These are phyloP conservation scores for Anniella stebbinsi DNA, from an alignment of 2,797 vertebrate genomes.

Conservation along the genomic window DNA sequence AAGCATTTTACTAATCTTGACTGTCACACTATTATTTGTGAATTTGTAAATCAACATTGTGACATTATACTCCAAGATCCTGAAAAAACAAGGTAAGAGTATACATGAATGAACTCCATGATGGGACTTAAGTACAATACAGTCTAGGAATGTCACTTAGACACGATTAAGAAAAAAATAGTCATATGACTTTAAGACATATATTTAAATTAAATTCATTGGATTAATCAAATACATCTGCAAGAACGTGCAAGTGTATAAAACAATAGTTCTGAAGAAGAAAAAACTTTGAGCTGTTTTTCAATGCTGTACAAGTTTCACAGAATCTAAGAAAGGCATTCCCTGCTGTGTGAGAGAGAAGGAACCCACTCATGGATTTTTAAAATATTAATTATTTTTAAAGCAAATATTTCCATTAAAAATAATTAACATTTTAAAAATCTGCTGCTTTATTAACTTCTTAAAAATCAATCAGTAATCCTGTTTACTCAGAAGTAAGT, in stretches of 20 bases:
- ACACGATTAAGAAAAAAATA: not conserved
- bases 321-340: slow-evolving; percentile 2
- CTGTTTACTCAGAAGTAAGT: not conserved
- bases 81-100: not conserved
- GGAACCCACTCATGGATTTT: not conserved
- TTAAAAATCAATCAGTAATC: not conserved
- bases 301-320: not conserved
- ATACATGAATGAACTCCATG: not conserved
- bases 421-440: not conserved
- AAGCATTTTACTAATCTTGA: not conserved
- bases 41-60: not conserved
- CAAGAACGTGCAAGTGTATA: not conserved
- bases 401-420: not conserved
- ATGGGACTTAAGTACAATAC: not conserved
- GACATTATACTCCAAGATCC: too few relatives aligned
- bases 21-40: not conserved
- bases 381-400: not conserved
- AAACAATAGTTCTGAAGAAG: not conserved
- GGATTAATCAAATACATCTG: not conserved
- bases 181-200: not conserved
- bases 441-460: too few relatives aligned
- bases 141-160: not conserved
- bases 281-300: not conserved
- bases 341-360: slow-evolving; percentile 6
- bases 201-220: not conserved